Conservation (phyloP, 2,797 vertebrate genomes). For the Neolamprologus multifasciatus region DNA sequence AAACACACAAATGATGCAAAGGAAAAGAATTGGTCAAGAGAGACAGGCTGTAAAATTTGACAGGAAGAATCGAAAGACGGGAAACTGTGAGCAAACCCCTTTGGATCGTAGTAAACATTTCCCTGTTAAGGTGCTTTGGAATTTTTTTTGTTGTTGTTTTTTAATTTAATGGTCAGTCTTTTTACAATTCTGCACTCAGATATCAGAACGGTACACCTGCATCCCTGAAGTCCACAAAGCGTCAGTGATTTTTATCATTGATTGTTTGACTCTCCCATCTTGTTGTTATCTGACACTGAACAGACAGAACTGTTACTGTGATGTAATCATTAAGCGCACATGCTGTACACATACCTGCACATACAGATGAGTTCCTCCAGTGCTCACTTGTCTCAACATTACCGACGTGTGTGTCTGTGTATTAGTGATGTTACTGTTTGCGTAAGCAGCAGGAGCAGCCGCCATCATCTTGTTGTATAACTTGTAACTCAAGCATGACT, state of each 20-base stretch:
- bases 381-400: not conserved
- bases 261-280: not conserved
- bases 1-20: not conserved
- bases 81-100: not conserved
- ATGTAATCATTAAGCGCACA: not conserved
- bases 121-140: not conserved
- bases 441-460: not conserved
- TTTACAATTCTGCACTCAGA: not conserved
- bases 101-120: not conserved
- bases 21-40: not conserved
- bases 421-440: not conserved
- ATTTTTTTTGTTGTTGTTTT: not conserved
- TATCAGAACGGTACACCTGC: not conserved
- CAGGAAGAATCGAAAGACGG: not conserved
- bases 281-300: not conserved
- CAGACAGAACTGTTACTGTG: not conserved
- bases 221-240: not conserved
- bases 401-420: not conserved
- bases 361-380: not conserved
- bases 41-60: not conserved
- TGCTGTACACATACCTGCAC: not conserved
- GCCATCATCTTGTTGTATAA: not conserved
- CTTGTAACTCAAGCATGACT: not conserved
- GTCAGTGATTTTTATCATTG: not conserved
- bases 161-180: not conserved